Conservation (phyloP, 2,113 vertebrate genomes). For the Hyla sarda region DNA sequence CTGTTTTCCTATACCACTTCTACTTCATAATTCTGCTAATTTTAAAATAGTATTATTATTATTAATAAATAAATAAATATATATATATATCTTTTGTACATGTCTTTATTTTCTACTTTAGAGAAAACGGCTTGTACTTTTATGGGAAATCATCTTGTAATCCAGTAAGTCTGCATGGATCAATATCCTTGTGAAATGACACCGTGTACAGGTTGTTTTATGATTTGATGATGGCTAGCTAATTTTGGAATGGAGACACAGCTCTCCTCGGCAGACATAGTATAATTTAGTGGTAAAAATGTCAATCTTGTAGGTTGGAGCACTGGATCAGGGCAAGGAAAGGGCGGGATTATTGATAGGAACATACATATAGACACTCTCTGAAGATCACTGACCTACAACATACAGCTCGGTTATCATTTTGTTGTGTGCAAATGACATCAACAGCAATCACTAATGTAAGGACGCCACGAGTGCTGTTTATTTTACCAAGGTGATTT, state of each 20-base stretch:
- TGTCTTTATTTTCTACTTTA: conserved; percentile 73
- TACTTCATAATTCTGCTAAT: conserved; percentile 51
- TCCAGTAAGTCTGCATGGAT: conserved; percentile 85
- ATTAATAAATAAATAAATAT: conserved; percentile 63
- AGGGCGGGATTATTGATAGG: conserved; percentile 92
- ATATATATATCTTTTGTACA: neutral
- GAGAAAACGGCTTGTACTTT: conserved; percentile 81
- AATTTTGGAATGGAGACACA: conserved; percentile 90
- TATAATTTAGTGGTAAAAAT: conserved; percentile 91
- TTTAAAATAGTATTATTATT: neutral
- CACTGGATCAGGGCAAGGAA: conserved; percentile 80
- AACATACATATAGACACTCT: conserved; percentile 88
- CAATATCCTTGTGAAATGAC: conserved; percentile 91
- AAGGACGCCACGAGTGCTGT: conserved; percentile 76
- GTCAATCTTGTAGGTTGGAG: conserved; percentile 86
- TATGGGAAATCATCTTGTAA: conserved; percentile 89
- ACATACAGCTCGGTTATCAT: conserved; percentile 91
- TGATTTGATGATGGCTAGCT: conserved; percentile 91
- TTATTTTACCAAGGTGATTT: conserved; percentile 67
- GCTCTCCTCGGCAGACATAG: conserved; percentile 83
- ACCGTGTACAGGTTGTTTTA: conserved; percentile 86
- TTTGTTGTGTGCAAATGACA: conserved; percentile 95
- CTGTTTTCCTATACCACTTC: neutral
- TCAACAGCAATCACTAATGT: conserved; percentile 80
- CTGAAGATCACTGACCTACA: conserved; percentile 83